Base-by-base conservation (phyloP, 2,888 invertebrate genomes). In the Metalampra italica region DNA sequence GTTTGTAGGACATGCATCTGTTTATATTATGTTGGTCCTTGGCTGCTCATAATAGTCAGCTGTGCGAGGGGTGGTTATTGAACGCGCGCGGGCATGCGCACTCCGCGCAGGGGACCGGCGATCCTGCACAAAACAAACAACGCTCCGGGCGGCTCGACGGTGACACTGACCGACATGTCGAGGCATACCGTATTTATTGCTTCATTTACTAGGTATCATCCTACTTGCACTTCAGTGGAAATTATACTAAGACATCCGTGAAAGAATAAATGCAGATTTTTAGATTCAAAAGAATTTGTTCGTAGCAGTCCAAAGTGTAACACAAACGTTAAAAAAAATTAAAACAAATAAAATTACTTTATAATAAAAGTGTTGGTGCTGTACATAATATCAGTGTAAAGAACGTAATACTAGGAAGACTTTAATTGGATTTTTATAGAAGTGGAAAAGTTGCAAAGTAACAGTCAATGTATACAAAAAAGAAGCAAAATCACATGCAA, bases 51-150 rank as follows among this genome's bases (percentile, higher is more conserved):
- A 68, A 64, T 67, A 63, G 68, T 75, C 75, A 76, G 75, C 76
- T 77, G 75, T 58, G 66, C 55, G 62, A 57, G 66, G 66, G 70
- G 57, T 56, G 63, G 61, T 67, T 89, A 89, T 89, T 77, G 88
- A 89, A 69, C 88, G 83, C 67, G 48, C 60, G 52, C 71, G 63
- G 83, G 82, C 88, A 83, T 85, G 88, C 88, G 88, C 78, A 47
- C 51, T 71, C 58, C 57, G 47, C 60, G 54, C 57, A 65, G 32
- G 36, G 64, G 61, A 63, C 73, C 75, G 75, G 74, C 74, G 66
- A 66, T 51, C 68, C 70, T 62, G 61, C 67, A 68, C 78, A 78
- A 82, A 80, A 84, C 77, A 88, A 88, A 88, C 85, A 87, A 82
- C 79, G 75, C 62, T 62, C 66, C 66, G n/a, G n/a, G n/a, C n/a